These are phyloP conservation scores for Eilema caniola DNA, from an alignment of 2,888 invertebrate species.

Conservation along the genomic window DNA sequence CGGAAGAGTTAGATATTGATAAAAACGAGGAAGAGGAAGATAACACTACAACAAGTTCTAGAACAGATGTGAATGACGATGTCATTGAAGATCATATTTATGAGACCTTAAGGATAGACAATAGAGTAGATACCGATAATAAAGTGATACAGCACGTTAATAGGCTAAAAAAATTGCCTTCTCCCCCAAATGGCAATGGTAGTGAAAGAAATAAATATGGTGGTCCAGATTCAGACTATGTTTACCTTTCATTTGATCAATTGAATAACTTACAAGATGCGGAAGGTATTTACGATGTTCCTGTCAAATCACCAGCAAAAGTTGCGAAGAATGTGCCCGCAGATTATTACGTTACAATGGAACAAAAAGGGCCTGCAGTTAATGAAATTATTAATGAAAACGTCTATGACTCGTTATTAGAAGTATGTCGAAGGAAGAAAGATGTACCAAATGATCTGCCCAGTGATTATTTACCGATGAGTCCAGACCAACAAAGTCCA, in stretches of 20 bases:
- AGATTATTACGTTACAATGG: conserved; percentile 78
- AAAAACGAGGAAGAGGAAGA: conserved; percentile 52
- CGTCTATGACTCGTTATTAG: conserved; percentile 76
- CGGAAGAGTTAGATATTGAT: conserved; percentile 68
- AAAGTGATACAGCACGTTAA: conserved; percentile 70
- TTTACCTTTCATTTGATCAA: conserved; percentile 82
- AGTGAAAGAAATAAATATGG: conserved; percentile 65
- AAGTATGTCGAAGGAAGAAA: conserved; percentile 76
- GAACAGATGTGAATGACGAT: conserved; percentile 58
- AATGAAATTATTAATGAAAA: conserved; percentile 70
- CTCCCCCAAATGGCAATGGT: conserved; percentile 64
- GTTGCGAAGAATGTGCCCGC: conserved; percentile 51
- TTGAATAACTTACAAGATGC: conserved; percentile 64
- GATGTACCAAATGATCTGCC: conserved; percentile 64
- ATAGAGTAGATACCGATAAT: conserved; percentile 69
- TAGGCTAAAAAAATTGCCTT: conserved; percentile 72
- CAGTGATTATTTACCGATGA: conserved; percentile 79
- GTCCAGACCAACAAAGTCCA: conserved; percentile 82
- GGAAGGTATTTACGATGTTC: conserved; percentile 80
- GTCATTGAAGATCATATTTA: conserved; percentile 87
- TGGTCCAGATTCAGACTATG: conserved; percentile 81
- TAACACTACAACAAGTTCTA: conserved; percentile 50
- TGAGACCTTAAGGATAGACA: conserved; percentile 85
- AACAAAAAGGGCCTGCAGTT: conserved; percentile 62
- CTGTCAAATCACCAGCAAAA: conserved; percentile 75